phyloP scores from a whole-genome alignment of 1,140 invertebrate genomes.

The Hyphantria cunea region DNA sequence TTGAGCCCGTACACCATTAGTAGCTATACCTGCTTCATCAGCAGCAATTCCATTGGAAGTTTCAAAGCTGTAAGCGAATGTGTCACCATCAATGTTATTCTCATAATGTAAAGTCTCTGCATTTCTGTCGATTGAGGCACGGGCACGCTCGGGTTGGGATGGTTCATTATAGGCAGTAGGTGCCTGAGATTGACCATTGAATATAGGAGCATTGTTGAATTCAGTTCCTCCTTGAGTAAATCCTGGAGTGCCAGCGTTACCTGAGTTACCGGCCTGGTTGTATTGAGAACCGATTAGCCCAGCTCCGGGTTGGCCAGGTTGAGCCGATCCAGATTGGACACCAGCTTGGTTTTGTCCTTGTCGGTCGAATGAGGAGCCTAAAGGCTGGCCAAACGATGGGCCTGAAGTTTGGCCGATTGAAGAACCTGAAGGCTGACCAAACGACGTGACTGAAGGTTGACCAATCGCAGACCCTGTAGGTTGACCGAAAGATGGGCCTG shows the following conservation, averaged over 20 bases:
- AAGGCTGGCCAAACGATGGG: background rate
- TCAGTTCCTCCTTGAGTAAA: background rate
- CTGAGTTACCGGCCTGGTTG: background rate
- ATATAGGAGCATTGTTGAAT: conserved; percentile 24
- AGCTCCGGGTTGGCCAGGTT: conserved; percentile 18
- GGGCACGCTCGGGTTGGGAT: conserved; percentile 56
- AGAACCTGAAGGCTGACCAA: conserved; percentile 5
- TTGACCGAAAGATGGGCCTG: background rate
- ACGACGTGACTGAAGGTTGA: background rate
- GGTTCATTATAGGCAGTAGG: conserved; percentile 32
- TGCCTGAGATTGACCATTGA: conserved; percentile 33
- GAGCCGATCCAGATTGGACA: too few species aligned
- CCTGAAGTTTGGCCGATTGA: background rate
- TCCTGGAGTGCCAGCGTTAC: conserved; percentile 7
- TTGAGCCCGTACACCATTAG: conserved; percentile 68
- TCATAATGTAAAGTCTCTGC: conserved; percentile 64
- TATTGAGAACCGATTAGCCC: conserved; percentile 10
- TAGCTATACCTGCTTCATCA: conserved; percentile 68
- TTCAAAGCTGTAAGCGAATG: conserved; percentile 68
- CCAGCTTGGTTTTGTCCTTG: background rate
- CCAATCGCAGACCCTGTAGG: conserved; percentile 8
- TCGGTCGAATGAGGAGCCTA: background rate
- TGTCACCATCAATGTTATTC: conserved; percentile 65
- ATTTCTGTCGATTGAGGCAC: conserved; percentile 58
- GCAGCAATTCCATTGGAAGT: conserved; percentile 75